Evolutionary conservation across 2,113 vertebrate species (phyloP).

Genomic region (Tachysurus fulvidraco): DNA sequence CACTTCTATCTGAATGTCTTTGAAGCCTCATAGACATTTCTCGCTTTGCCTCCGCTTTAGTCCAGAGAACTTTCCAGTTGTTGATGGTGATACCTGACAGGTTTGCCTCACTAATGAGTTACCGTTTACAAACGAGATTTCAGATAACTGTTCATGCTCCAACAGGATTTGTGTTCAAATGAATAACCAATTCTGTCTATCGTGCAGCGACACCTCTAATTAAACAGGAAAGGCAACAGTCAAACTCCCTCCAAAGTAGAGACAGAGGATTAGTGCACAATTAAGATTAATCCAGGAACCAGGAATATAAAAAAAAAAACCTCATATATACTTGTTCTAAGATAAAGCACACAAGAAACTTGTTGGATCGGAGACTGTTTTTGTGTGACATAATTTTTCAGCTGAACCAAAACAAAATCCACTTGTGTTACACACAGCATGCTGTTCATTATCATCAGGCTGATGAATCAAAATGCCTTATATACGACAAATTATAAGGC

Average conservation of each 20-base stretch:
- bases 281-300: background rate
- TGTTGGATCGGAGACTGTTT: background rate
- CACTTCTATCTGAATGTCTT: background rate
- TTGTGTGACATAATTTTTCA: background rate
- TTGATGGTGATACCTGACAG: background rate
- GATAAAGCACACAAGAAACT: background rate
- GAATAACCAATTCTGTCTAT: slow-evolving; percentile 39
- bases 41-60: background rate
- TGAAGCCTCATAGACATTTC: background rate
- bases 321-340: background rate
- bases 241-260: slow-evolving; percentile 4
- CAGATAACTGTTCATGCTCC: slow-evolving; percentile 49
- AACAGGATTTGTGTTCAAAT: slow-evolving; percentile 33
- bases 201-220: slow-evolving; percentile 27
- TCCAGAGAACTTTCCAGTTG: background rate
- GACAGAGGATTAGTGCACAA: slow-evolving; percentile 6
- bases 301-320: background rate
- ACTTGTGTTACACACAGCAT: background rate
- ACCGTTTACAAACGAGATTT: background rate
- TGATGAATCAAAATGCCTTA: background rate
- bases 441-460: background rate
- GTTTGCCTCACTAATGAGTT: background rate
- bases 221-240: slow-evolving; percentile 16
- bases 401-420: background rate
- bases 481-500: background rate